Percentiles rank a stretch among this genome's conserved stretches.
Evolutionary conservation across 2,113 vertebrate species (phyloP).

Genomic region (Oryzias woworae): DNA sequence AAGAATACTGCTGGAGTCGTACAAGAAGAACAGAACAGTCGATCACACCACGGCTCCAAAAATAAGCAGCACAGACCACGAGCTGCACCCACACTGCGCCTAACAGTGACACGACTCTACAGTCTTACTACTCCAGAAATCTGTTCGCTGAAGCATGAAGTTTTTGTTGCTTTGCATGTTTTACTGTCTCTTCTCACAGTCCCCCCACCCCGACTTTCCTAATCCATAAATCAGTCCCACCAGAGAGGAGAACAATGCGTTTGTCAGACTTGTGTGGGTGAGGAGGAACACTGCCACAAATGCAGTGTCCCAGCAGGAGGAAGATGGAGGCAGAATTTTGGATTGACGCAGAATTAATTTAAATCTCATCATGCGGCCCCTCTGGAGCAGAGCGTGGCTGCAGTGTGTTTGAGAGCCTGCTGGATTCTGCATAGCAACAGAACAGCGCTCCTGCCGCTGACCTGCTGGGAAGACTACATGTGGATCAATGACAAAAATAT

Average conservation of each 20-base stretch:
- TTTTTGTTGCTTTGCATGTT: constrained; percentile 20
- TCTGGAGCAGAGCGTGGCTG: constrained; percentile 61
- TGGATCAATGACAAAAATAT: not conserved
- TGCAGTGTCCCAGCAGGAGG: constrained; percentile 61
- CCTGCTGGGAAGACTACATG: constrained; percentile 12
- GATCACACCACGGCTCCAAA: constrained; percentile 1
- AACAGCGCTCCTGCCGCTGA: constrained; percentile 35
- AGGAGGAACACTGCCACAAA: constrained; percentile 62
- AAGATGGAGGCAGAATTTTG: constrained; percentile 66
- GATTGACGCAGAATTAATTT: constrained; percentile 79
- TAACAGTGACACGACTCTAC: constrained; percentile 3
- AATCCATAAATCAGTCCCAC: constrained; percentile 50
- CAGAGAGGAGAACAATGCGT: constrained; percentile 42
- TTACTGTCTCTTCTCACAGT: constrained; percentile 17
- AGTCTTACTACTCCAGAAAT: not conserved
- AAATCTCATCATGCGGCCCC: constrained; percentile 79
- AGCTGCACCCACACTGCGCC: constrained; percentile 1
- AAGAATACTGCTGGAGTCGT: constrained; percentile 17
- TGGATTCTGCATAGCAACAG: constrained; percentile 73
- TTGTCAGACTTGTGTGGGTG: constrained; percentile 47
- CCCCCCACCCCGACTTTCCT: constrained; percentile 32
- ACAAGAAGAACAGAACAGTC: constrained; percentile 32
- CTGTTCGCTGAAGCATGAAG: constrained; percentile 5
- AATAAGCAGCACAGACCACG: not conserved
- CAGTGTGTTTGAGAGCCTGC: constrained; percentile 49